phyloP scores from a whole-genome alignment of 1,140 invertebrate genomes.

The Eubasilissa regina region DNA sequence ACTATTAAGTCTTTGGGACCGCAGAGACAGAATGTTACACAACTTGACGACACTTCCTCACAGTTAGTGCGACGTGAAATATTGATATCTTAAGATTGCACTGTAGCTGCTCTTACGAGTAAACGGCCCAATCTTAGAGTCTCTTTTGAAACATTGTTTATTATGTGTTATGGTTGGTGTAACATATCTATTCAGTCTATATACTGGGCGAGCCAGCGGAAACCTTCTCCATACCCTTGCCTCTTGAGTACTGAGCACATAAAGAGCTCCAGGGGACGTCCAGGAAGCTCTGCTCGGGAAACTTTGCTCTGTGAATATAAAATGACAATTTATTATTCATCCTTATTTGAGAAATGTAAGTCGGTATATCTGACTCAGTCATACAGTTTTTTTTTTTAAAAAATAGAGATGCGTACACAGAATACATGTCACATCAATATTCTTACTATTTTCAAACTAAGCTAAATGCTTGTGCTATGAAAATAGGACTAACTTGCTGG shows the following conservation, averaged over 20 bases:
- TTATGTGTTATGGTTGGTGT: constrained; percentile 54
- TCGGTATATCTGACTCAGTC: not conserved
- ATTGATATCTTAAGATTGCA: constrained; percentile 29
- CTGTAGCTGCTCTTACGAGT: constrained; percentile 43
- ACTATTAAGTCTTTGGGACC: constrained; percentile 38
- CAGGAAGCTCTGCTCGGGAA: constrained; percentile 88
- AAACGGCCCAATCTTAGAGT: constrained; percentile 48
- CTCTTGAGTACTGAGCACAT: constrained; percentile 99
- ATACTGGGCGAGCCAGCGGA: constrained; percentile 99
- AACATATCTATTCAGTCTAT: constrained; percentile 83
- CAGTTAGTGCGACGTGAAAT: constrained; percentile 1
- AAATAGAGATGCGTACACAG: too few species aligned
- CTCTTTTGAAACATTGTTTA: constrained; percentile 49
- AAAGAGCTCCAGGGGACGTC: constrained; percentile 97
- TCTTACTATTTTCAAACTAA: too few species aligned
- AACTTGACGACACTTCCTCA: constrained; percentile 8
- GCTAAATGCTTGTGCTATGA: too few species aligned
- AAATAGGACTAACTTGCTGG: too few species aligned
- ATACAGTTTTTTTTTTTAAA: constrained; percentile 11
- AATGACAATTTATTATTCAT: not conserved
- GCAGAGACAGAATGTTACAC: constrained; percentile 11
- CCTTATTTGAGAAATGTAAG: not conserved
- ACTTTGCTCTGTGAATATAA: constrained; percentile 87
- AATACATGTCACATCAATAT: too few species aligned
- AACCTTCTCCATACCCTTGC: constrained; percentile 99